Conservation (phyloP, 2,888 invertebrate genomes). For the Drosophila cognata region DNA sequence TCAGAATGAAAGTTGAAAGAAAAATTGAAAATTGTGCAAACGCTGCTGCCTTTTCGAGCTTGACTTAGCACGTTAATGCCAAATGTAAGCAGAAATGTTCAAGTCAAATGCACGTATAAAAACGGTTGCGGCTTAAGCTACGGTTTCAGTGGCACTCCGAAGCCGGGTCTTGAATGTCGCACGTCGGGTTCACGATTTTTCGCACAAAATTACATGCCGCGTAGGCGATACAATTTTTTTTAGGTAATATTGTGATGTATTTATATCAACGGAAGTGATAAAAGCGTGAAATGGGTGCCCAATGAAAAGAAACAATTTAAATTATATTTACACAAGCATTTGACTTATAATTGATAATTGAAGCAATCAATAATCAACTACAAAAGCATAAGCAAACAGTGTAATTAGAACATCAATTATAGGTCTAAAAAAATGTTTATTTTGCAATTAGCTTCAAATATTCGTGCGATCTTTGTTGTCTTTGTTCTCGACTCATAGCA, state of each 20-base stretch:
- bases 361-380: slow-evolving; percentile 33
- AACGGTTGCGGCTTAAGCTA: neutral
- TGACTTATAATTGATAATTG: slow-evolving; percentile 17
- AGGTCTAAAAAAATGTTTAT: slow-evolving; percentile 18
- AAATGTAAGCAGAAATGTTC: slow-evolving; percentile 50
- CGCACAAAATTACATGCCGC: neutral
- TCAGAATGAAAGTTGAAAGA: neutral
- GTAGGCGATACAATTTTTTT: slow-evolving; percentile 10
- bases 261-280: slow-evolving; percentile 4
- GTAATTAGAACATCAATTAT: slow-evolving; percentile 47
- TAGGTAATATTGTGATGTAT: slow-evolving; percentile 1
- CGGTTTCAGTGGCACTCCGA: slow-evolving; percentile 29
- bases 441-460: neutral
- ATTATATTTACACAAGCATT: neutral
- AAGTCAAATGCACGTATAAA: neutral
- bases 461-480: slow-evolving; percentile 26
- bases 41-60: neutral
- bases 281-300: neutral
- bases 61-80: slow-evolving; percentile 2
- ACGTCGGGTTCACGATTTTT: neutral
- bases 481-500: slow-evolving; percentile 26
- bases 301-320: slow-evolving; percentile 13
- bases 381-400: slow-evolving; percentile 15
- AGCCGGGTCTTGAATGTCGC: slow-evolving; percentile 38
- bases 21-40: neutral